These are phyloP conservation scores for Rotaria macrura DNA, from an alignment of 2,888 invertebrate genomes.

Conservation along the genomic window DNA sequence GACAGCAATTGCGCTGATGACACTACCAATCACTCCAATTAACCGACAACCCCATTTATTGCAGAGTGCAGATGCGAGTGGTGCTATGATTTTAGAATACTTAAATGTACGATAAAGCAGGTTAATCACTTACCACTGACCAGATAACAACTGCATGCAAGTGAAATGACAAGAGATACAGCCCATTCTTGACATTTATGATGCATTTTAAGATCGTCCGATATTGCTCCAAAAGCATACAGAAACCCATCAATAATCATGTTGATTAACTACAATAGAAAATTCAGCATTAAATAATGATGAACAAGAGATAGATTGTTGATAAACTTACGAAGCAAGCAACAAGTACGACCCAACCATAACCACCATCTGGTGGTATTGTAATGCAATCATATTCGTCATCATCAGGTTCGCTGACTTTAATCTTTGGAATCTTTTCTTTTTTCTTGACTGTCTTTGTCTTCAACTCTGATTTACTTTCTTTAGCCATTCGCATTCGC, in stretches of 20 bases:
- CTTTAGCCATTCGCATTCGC: no score
- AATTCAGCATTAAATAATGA: no score
- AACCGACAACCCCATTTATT: constrained; percentile 29
- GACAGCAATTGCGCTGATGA: not conserved
- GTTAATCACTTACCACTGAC: not conserved
- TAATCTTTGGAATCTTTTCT: no score
- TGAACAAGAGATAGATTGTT: no score
- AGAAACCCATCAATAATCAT: constrained; percentile 30
- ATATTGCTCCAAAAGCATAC: constrained; percentile 30
- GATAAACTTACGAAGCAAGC: constrained; percentile 26
- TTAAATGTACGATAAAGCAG: not conserved
- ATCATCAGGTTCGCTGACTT: not conserved
- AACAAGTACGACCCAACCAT: constrained; percentile 30
- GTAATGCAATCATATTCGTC: not conserved
- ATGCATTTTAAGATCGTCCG: not conserved
- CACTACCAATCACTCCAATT: constrained; percentile 21
- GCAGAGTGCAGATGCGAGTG: constrained; percentile 26
- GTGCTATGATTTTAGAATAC: not conserved
- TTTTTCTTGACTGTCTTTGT: no score
- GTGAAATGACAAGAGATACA: constrained; percentile 27
- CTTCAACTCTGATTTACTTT: no score
- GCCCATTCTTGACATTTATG: constrained; percentile 20
- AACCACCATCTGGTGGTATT: constrained; percentile 31
- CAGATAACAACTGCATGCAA: constrained; percentile 22
- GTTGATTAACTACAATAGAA: constrained; percentile 16